Evolutionary conservation across 2,888 invertebrate species (phyloP), one percentile per base, ranked within the genome.

Genomic region (Drosophila barbarae): DNA sequence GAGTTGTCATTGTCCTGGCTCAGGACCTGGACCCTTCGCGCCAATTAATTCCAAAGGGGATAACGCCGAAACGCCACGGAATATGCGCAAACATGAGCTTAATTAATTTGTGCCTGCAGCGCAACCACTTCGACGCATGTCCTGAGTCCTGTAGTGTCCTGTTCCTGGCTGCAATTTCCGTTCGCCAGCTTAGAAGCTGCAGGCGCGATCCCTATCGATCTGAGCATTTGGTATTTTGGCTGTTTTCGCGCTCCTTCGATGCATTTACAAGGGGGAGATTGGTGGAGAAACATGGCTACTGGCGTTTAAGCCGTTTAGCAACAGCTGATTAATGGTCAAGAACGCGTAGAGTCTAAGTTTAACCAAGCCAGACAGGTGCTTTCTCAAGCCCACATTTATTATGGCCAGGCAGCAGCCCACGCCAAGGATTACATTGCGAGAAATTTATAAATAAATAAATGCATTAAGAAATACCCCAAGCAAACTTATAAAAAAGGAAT

Each of bases 1-100:
- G 86, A 86, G 86, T 86, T 86, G 86, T 86, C 86, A 86, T 77
- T 85, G 83, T 73, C 53, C 77, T 73, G 72, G 74, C 42, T 68
- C 39, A 42, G 60, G 73, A 49, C 72, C 47, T 34, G 63, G 50
- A 49, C 70, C 69, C 71, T 60, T 41, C 50, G 44, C 55, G 54
- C 72, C 81, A 80, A 78, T 80, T 81, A 83, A 80, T 77, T 72
- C 51, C 32, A 49, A 51, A 51, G 64, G 61, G 72, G 71, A 77
- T 70, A 70, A 76, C 47, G 52, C 39, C 52, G 46, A 52, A 34
- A 28, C 46, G 30, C 38, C 46, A 63, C 58, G 69, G 68, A 74
- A 78, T 73, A 74, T 73, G 80, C 76, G 51, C 71, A 73, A 74
- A 78, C 84, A 74, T 78, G 75, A 71, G 73, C 75, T 77, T 82